Conservation (phyloP, 2,797 vertebrate genomes). For the Mionectes olivaceus region DNA sequence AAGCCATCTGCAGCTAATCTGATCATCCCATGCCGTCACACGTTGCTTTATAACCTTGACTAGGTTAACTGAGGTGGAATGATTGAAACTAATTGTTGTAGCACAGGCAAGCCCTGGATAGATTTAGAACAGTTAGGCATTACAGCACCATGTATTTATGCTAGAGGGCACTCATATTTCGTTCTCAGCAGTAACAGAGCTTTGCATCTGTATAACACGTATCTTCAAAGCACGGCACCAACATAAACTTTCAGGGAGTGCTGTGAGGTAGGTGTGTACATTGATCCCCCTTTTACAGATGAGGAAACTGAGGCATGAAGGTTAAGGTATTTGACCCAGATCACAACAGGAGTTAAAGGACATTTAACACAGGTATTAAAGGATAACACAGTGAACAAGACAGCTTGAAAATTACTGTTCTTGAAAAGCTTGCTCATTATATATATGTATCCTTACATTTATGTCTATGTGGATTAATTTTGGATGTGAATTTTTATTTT, state of each 20-base stretch:
- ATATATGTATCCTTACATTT: not conserved
- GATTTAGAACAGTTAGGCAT: not conserved
- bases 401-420: not conserved
- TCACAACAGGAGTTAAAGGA: not conserved
- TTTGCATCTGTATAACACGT: not conserved
- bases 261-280: conserved; percentile 52
- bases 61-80: not conserved
- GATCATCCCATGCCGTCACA: not conserved
- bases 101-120: not conserved
- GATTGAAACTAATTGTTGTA: conserved; percentile 18
- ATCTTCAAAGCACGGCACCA: not conserved
- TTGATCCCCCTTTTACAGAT: not conserved
- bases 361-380: not conserved
- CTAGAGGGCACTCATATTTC: conserved; percentile 47
- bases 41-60: not conserved
- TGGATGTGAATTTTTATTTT: not conserved
- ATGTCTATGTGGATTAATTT: not conserved
- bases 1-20: not conserved
- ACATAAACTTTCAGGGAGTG: not conserved
- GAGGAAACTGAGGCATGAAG: conserved; percentile 13
- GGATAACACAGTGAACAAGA: not conserved
- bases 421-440: not conserved
- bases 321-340: not conserved
- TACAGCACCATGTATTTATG: conserved; percentile 24
- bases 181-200: not conserved